A percentile compares a stretch with the other conserved stretches of the same genome.
Conservation (phyloP, 2,113 vertebrate species). For the Lepisosteus oculatus region DNA sequence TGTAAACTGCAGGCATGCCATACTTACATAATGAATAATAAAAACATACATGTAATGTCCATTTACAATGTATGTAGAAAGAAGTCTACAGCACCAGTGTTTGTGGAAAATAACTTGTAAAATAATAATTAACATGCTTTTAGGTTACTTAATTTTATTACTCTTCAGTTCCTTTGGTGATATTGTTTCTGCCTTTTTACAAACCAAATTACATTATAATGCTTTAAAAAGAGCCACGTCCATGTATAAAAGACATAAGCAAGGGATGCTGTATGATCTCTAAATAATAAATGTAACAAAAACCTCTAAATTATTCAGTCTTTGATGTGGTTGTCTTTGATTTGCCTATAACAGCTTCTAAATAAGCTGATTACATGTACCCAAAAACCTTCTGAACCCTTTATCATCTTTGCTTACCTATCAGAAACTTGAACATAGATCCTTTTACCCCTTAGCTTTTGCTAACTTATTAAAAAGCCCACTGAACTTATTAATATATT, state of each 20-base stretch:
- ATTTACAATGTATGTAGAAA: not conserved
- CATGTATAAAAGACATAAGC: slow-evolving; percentile 22
- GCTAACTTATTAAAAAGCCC: slow-evolving; percentile 27
- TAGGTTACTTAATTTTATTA: not conserved
- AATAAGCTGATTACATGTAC: slow-evolving; percentile 29
- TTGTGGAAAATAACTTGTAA: no score
- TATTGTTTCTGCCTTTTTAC: not conserved
- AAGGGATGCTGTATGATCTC: slow-evolving; percentile 23
- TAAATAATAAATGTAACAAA: slow-evolving; percentile 17
- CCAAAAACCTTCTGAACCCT: slow-evolving; percentile 29
- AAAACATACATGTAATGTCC: not conserved
- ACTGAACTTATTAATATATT: slow-evolving; percentile 34
- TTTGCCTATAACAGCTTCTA: slow-evolving; percentile 29
- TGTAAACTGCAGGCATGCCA: no score
- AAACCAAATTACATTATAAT: not conserved
- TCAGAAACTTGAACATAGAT: slow-evolving; percentile 29
- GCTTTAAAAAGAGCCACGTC: slow-evolving; percentile 24
- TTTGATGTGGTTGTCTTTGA: slow-evolving; percentile 44
- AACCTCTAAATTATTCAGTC: slow-evolving; percentile 11
- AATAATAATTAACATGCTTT: no score
- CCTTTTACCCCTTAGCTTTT: slow-evolving; percentile 39
- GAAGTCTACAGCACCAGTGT: no score
- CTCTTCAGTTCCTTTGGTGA: not conserved
- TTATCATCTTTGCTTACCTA: slow-evolving; percentile 42
- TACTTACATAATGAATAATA: not conserved